Conservation (phyloP, 2,797 vertebrate genomes). For the Ceryle rudis region DNA sequence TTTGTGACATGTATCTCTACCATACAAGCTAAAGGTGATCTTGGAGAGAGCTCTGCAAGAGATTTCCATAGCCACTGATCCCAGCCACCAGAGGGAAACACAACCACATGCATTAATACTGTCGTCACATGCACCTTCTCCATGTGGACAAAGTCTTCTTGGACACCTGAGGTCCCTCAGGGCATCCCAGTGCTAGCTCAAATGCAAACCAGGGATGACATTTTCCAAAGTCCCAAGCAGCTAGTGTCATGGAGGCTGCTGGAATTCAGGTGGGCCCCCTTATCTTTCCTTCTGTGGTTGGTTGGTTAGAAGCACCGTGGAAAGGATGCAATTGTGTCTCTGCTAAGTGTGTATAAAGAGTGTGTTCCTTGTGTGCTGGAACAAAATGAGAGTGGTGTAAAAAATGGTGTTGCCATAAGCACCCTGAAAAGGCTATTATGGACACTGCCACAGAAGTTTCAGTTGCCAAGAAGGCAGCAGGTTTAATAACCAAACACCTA, state of each 20-base stretch:
- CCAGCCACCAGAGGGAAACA: conserved; percentile 49
- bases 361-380: fast-evolving
- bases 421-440: background rate
- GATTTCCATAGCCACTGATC: background rate
- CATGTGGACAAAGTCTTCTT: background rate
- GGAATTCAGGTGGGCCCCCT: background rate
- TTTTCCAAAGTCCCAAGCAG: background rate
- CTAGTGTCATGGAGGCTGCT: fast-evolving
- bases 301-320: background rate
- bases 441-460: background rate
- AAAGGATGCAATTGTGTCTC: background rate
- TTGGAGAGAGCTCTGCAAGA: background rate
- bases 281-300: background rate
- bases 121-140: background rate
- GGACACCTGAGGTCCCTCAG: background rate
- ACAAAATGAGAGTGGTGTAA: background rate
- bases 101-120: background rate
- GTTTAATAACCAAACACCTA: background rate
- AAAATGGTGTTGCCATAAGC: background rate
- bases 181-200: background rate
- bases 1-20: background rate
- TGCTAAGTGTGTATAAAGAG: fast-evolving
- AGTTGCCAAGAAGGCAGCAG: background rate
- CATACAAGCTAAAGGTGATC: background rate
- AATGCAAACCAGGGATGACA: background rate